These are phyloP conservation scores for Chaetodon trifasciatus DNA, from an alignment of 2,797 vertebrate genomes.

Conservation along the genomic window DNA sequence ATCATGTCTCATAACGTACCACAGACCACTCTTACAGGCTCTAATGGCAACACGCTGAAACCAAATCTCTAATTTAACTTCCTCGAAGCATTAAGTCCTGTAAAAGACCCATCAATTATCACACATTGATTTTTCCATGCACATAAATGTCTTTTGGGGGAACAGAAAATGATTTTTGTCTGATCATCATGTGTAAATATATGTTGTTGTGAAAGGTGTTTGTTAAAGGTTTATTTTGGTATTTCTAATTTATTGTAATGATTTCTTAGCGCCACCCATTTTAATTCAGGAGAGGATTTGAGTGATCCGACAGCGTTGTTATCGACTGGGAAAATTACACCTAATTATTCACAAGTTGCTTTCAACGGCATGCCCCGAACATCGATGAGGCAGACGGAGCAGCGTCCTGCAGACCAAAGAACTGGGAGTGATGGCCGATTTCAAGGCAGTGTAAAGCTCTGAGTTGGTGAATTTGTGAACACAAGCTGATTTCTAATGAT, in stretches of 20 bases:
- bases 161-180: slow-evolving; percentile 38
- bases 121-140: slow-evolving; percentile 76
- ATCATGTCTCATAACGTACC: slow-evolving; percentile 38
- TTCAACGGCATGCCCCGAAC: neutral
- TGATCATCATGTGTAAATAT: slow-evolving; percentile 23
- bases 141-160: slow-evolving; percentile 41
- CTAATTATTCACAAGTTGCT: slow-evolving; percentile 16
- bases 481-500: neutral
- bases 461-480: neutral
- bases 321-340: neutral
- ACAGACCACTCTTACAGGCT: slow-evolving; percentile 59
- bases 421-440: neutral
- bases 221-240: neutral
- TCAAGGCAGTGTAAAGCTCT: neutral
- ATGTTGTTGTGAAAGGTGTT: neutral
- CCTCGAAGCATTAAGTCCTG: slow-evolving; percentile 78
- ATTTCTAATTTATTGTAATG: neutral
- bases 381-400: neutral
- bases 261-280: neutral
- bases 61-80: slow-evolving; percentile 81
- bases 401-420: neutral
- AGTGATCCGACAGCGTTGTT: neutral
- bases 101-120: slow-evolving; percentile 75
- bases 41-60: slow-evolving; percentile 76
- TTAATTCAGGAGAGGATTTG: neutral